Evolutionary conservation across 2,113 vertebrate species (phyloP).

Genomic region (Corythoichthys intestinalis): DNA sequence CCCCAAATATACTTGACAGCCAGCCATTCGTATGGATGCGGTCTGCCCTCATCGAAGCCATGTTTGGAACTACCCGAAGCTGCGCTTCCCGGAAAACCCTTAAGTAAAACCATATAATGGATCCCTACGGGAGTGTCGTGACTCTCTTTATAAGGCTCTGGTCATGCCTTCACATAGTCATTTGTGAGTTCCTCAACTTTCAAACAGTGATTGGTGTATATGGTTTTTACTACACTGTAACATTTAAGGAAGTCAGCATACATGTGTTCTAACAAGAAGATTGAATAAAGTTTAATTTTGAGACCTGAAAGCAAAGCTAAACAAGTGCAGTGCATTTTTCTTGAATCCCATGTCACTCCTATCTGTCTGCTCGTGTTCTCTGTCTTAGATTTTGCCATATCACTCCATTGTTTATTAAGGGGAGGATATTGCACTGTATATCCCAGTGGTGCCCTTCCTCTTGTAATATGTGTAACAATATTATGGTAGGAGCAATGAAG

Average conservation of each 20-base stretch:
- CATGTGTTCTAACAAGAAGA: constrained; percentile 1
- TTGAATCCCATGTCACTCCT: not conserved
- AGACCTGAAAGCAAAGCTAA: not conserved
- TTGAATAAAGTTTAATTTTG: constrained; percentile 9
- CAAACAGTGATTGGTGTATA: not conserved
- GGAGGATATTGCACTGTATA: constrained; percentile 7
- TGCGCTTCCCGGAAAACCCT: too few species aligned
- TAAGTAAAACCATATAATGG: too few species aligned
- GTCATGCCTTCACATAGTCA: not conserved
- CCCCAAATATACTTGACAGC: too few species aligned
- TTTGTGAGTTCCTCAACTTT: not conserved
- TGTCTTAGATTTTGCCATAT: constrained; percentile 21
- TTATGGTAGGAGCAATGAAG: constrained; percentile 18
- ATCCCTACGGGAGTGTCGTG: too few species aligned
- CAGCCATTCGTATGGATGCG: too few species aligned
- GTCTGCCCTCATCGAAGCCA: too few species aligned
- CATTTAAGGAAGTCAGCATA: not conserved
- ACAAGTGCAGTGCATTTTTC: not conserved
- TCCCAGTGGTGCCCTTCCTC: constrained; percentile 17
- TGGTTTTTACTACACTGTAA: not conserved
- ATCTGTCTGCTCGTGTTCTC: not conserved
- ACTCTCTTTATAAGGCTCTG: too few species aligned
- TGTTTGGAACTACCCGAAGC: too few species aligned
- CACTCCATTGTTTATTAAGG: constrained; percentile 26
- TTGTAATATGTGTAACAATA: constrained; percentile 23